These are phyloP conservation scores for Hydroisotoma schaefferi DNA, from an alignment of 2,888 invertebrate species.

Conservation along the genomic window DNA sequence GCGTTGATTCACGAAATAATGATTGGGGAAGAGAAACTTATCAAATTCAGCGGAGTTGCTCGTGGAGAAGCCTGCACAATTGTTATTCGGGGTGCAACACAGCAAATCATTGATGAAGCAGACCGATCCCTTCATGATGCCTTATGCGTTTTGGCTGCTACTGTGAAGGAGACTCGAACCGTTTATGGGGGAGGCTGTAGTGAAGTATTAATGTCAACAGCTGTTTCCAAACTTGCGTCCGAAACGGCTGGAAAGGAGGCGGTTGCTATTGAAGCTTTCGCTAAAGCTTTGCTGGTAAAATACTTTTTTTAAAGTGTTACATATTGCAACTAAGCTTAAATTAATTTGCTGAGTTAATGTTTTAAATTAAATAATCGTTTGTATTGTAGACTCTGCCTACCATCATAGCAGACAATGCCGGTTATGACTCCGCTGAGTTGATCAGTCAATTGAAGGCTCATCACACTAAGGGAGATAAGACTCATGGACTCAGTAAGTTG, in stretches of 20 bases:
- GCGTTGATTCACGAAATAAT: slow-evolving; percentile 94
- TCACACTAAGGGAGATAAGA: slow-evolving; percentile 75
- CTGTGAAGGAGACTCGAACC: slow-evolving; percentile 86
- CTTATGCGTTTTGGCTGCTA: slow-evolving; percentile 91
- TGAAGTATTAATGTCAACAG: slow-evolving; percentile 96
- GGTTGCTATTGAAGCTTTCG: slow-evolving; percentile 94
- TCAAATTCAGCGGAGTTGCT: slow-evolving; percentile 91
- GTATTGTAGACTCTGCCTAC: slow-evolving; percentile 73
- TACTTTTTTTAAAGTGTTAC: slow-evolving; percentile 1
- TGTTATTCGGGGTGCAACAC: slow-evolving; percentile 94
- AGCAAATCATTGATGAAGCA: slow-evolving; percentile 97
- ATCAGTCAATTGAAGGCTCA: slow-evolving; percentile 86
- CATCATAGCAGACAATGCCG: slow-evolving; percentile 97
- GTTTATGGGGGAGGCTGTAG: slow-evolving; percentile 93
- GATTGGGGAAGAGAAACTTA: slow-evolving; percentile 93
- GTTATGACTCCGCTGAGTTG: slow-evolving; percentile 94
- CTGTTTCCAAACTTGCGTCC: slow-evolving; percentile 75
- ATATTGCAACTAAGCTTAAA: not conserved
- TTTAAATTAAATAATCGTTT: not conserved
- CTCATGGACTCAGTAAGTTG: slow-evolving; percentile 70
- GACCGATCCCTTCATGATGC: slow-evolving; percentile 98
- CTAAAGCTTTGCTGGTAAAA: slow-evolving; percentile 66
- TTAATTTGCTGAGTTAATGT: slow-evolving; percentile 7
- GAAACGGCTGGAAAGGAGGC: slow-evolving; percentile 95
- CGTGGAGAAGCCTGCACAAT: slow-evolving; percentile 96